A percentile compares a stretch with the other conserved stretches of the same genome.
Evolutionary conservation across 1,140 invertebrate genomes (phyloP).

Genomic region (Drepana arcuata): DNA sequence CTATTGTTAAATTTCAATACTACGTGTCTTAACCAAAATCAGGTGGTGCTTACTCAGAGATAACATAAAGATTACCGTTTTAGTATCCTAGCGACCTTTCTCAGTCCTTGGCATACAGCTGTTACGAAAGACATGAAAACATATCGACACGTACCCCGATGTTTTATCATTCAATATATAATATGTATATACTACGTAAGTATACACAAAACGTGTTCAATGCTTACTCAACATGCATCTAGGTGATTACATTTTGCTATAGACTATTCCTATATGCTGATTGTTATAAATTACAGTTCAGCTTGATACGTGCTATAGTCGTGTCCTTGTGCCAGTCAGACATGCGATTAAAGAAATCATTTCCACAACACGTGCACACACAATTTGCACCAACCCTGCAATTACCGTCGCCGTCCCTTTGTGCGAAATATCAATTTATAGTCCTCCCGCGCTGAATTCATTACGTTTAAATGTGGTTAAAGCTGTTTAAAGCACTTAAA

Average conservation of each 20-base stretch:
- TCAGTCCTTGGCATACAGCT: slow-evolving; percentile 48
- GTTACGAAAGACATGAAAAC: slow-evolving; percentile 44
- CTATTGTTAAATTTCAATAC: no score
- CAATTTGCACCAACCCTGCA: slow-evolving; percentile 29
- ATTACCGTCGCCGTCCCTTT: slow-evolving; percentile 41
- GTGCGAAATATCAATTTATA: slow-evolving; percentile 33
- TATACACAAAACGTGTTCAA: no score
- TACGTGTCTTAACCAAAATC: slow-evolving; percentile 36
- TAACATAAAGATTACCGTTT: slow-evolving; percentile 65
- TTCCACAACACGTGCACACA: slow-evolving; percentile 26
- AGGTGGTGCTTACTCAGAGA: slow-evolving; percentile 34
- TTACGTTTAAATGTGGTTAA: slow-evolving; percentile 8
- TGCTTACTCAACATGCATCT: slow-evolving; percentile 7
- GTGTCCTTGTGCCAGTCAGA: slow-evolving; percentile 31
- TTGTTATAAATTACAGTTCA: slow-evolving; percentile 40
- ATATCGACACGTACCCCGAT: slow-evolving; percentile 27
- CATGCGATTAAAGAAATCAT: slow-evolving; percentile 41
- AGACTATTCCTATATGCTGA: no score
- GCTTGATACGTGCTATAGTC: slow-evolving; percentile 17
- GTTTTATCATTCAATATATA: background rate
- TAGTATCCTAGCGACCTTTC: slow-evolving; percentile 52
- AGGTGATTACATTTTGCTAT: no score
- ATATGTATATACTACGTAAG: slow-evolving; percentile 5
- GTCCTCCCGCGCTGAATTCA: slow-evolving; percentile 11
- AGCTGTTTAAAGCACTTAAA: slow-evolving; percentile 1